phyloP scores from a whole-genome alignment of 1,140 invertebrate species.

The Caerostris darwini region DNA sequence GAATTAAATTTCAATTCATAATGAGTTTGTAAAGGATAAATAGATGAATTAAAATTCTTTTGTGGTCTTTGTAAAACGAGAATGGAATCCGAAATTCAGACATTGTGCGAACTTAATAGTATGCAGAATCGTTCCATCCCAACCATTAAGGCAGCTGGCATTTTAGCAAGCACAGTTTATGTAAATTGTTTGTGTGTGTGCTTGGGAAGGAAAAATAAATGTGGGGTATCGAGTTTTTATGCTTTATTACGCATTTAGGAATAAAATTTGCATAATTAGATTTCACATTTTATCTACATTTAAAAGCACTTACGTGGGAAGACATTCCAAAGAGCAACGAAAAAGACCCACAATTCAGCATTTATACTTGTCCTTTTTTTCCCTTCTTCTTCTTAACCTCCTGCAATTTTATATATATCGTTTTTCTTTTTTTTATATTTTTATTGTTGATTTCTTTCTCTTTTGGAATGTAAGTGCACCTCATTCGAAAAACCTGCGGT shows the following conservation, averaged over 20 bases:
- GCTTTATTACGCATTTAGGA: constrained; percentile 66
- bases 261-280: constrained; percentile 76
- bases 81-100: not conserved
- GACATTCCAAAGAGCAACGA: constrained; percentile 47
- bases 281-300: constrained; percentile 72
- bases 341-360: constrained; percentile 48
- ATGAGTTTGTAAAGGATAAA: not conserved
- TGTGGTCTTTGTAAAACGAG: not conserved
- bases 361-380: constrained; percentile 32
- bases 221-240: constrained; percentile 59
- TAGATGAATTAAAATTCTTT: not conserved
- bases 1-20: not conserved
- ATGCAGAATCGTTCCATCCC: constrained; percentile 3
- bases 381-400: not conserved
- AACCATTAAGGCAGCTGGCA: constrained; percentile 54
- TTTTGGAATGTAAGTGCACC: constrained; percentile 61
- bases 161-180: constrained; percentile 53
- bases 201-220: not conserved
- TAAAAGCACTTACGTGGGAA: constrained; percentile 69
- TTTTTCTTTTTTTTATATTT: not conserved
- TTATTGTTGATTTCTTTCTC: constrained; percentile 19
- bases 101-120: not conserved
- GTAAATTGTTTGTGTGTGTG: constrained; percentile 49
- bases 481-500: constrained; percentile 74
- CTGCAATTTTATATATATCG: not conserved